Conservation (phyloP, 2,888 invertebrate species). For the Eilema sororculum region DNA sequence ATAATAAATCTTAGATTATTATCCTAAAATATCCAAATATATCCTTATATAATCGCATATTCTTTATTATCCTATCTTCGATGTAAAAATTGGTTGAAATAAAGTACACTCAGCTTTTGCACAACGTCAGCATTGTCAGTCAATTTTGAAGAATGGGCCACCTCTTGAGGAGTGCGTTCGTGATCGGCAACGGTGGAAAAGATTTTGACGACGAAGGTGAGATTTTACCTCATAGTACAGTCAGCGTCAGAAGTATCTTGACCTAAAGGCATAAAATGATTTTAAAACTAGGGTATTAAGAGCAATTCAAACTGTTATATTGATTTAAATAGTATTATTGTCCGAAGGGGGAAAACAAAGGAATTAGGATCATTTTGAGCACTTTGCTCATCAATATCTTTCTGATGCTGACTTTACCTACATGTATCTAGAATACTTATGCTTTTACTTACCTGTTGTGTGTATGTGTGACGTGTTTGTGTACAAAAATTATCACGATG, state of each 20-base stretch:
- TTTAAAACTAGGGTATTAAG: too few species aligned
- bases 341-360: too few species aligned
- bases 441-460: not conserved
- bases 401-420: too few species aligned
- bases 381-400: too few species aligned
- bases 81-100: conserved; percentile 53
- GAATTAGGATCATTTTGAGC: too few species aligned
- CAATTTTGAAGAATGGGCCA: conserved; percentile 73
- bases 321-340: too few species aligned
- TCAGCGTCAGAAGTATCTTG: too few species aligned
- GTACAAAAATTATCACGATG: not conserved
- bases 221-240: conserved; percentile 22
- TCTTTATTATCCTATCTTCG: conserved; percentile 55
- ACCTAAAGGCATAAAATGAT: too few species aligned
- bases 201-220: conserved; percentile 72
- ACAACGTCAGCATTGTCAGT: conserved; percentile 79
- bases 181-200: conserved; percentile 74
- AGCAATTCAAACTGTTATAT: too few species aligned
- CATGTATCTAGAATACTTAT: conserved; percentile 9
- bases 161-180: conserved; percentile 76
- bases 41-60: conserved; percentile 45
- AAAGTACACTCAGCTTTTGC: conserved; percentile 70
- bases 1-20: conserved; percentile 45
- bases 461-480: not conserved
- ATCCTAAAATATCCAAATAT: conserved; percentile 54